These are phyloP conservation scores for Fregetta grallaria DNA, from an alignment of 2,113 vertebrate species.

Conservation along the genomic window DNA sequence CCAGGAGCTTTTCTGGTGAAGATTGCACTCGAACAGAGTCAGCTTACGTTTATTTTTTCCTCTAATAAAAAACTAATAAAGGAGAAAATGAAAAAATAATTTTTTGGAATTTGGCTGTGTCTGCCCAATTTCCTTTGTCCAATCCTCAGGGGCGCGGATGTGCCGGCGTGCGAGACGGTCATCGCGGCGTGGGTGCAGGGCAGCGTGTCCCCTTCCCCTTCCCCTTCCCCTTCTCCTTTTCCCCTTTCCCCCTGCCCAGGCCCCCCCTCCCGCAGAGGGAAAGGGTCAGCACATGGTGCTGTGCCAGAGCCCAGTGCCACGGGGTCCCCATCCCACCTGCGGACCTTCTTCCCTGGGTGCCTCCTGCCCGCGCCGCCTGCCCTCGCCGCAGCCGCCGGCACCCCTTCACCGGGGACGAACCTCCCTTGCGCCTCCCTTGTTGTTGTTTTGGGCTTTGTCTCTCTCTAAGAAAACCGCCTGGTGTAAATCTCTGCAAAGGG, in stretches of 20 bases:
- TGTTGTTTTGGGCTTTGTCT: neutral
- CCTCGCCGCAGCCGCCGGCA: neutral
- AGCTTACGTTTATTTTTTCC: constrained; percentile 18
- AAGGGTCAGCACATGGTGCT: neutral
- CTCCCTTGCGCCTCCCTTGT: neutral
- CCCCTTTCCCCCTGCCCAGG: neutral
- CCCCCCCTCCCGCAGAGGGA: rapidly evolving
- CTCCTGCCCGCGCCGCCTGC: neutral
- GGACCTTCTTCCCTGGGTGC: neutral
- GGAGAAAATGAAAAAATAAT: constrained; percentile 68
- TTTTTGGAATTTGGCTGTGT: constrained; percentile 40
- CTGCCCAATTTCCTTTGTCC: constrained; percentile 31
- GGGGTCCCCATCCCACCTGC: neutral
- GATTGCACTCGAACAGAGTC: neutral
- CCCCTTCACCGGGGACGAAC: neutral
- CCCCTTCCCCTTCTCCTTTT: too few species aligned
- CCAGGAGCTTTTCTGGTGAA: neutral
- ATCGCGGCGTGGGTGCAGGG: neutral
- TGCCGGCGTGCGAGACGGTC: neutral
- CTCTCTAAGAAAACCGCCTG: neutral
- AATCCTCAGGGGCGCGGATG: rapidly evolving
- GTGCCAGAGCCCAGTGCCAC: rapidly evolving
- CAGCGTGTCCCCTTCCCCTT: rapidly evolving
- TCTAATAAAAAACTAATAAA: constrained; percentile 66
- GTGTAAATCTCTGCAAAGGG: constrained; percentile 17